A percentile compares a stretch with the other conserved stretches of the same genome.
phyloP scores from a whole-genome alignment of 1,140 invertebrate genomes.

The Leptinotarsa texana region DNA sequence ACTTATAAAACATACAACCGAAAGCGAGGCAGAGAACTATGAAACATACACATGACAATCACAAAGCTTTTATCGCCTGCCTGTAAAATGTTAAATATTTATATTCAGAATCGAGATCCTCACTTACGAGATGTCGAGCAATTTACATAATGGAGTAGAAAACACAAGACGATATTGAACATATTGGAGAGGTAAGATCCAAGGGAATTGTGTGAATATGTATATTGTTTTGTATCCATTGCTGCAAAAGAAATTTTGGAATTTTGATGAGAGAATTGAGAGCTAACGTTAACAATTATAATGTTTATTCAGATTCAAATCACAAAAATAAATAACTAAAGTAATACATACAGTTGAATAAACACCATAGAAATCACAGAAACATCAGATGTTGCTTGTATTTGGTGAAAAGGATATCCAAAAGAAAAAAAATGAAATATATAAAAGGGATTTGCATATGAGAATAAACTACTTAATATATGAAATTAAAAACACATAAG shows the following conservation, averaged over 20 bases:
- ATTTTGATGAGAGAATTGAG: neutral
- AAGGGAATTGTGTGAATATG: slow-evolving; percentile 8
- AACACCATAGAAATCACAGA: too few relatives aligned
- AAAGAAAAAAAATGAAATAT: too few relatives aligned
- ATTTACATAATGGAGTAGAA: slow-evolving; percentile 33
- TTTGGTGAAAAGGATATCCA: too few relatives aligned
- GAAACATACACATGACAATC: slow-evolving; percentile 1
- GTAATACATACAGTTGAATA: too few relatives aligned
- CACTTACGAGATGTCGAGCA: slow-evolving; percentile 20
- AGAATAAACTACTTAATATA: too few relatives aligned
- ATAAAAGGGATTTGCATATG: too few relatives aligned
- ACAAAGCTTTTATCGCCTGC: slow-evolving; percentile 33
- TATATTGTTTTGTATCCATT: neutral
- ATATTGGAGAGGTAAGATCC: slow-evolving; percentile 3
- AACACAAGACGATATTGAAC: slow-evolving; percentile 11
- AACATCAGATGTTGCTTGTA: too few relatives aligned
- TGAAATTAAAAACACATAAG: too few relatives aligned
- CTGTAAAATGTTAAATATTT: slow-evolving; percentile 37
- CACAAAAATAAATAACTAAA: too few relatives aligned
- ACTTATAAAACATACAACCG: too few relatives aligned
- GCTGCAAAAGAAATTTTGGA: neutral
- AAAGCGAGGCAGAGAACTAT: neutral
- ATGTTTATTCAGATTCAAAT: too few relatives aligned
- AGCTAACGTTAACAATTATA: neutral
- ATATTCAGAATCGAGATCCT: slow-evolving; percentile 30